Evolutionary conservation across 37 sponge, comb jelly and placozoan species (phyloP).

Genomic region (Eunapius fragilis): DNA sequence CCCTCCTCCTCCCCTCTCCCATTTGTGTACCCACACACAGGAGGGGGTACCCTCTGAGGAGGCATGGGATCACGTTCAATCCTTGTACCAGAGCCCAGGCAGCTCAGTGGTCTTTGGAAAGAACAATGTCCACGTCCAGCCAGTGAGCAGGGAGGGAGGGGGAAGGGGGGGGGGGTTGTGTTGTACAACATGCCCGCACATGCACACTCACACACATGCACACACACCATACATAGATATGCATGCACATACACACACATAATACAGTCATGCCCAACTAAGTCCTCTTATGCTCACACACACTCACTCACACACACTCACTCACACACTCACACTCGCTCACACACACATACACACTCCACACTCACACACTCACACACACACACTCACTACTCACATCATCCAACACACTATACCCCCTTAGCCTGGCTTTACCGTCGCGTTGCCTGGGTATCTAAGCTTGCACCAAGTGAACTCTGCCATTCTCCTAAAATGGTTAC

Average conservation of each 20-base stretch:
- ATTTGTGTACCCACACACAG: neutral
- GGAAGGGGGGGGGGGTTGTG: too few species aligned
- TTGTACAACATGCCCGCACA: neutral
- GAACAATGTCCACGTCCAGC: slow-evolving; percentile 82
- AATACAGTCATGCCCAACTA: too few species aligned
- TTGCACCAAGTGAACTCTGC: neutral
- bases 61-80: slow-evolving; percentile 80
- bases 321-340: too few species aligned
- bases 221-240: too few species aligned
- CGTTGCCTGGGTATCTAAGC: slow-evolving; percentile 56
- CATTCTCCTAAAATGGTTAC: slow-evolving; percentile 73
- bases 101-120: slow-evolving; percentile 89
- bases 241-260: too few species aligned
- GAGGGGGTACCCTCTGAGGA: slow-evolving; percentile 20
- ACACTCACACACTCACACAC: neutral
- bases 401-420: neutral
- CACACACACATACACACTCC: neutral
- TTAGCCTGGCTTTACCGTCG: slow-evolving; percentile 31
- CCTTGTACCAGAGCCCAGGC: slow-evolving; percentile 74
- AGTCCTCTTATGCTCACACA: too few species aligned
- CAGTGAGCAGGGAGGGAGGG: slow-evolving; percentile 72
- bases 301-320: slow-evolving; percentile 14
- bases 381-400: neutral
- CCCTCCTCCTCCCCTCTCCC: neutral
- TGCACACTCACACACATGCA: too few species aligned